Base-by-base conservation (phyloP, 2,797 vertebrate species). In the Valencia hispanica region DNA sequence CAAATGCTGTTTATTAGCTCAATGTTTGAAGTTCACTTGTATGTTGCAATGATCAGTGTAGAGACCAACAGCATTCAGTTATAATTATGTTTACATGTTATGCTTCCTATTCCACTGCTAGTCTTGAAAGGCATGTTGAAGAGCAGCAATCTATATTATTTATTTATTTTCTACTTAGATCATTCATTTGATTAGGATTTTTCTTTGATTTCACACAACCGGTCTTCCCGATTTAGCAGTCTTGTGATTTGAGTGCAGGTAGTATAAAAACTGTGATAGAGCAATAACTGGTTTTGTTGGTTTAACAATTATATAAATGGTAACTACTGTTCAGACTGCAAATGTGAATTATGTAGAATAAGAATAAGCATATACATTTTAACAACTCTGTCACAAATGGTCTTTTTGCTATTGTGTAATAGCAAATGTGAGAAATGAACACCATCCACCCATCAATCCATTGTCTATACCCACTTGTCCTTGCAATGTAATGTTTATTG, bases 11-110 rank as follows among this genome's bases (percentile, higher is more conserved):
- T 57, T 30, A 57, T 27, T 7, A 57, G 55, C 30, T 57, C 6
- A 30, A 57, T 57, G 55, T 30, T 17, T 57, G 27, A 57, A 17
- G 55, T 57, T 15, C 27, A 14, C 12, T 30, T 27, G 55, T 30
- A 27, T 57, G n/a, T 57, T 30, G 27, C 14, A 5, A 57, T 25
- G n/a, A 15, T 57, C 53, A 57, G 11, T 30, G 53, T 41, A 41
- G 55, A 57, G 55, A 57, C 55, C n/a, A 57, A 27, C 55, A 5
- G 14, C 55, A 57, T 57, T 30, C 55, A 30, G 15, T 57, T 57
- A 57, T 57, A 30, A 57, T 57, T n/a, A 57, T 57, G 51, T 27
- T 55, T 55, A 27, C 51, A 55, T 55, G 51, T 55, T 55, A 55
- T 12, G n/a, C 53, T 57, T 57, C 27, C 53, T 14, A 57, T 57